Base-by-base conservation (phyloP, 2,113 vertebrate genomes). In the Mugil cephalus region DNA sequence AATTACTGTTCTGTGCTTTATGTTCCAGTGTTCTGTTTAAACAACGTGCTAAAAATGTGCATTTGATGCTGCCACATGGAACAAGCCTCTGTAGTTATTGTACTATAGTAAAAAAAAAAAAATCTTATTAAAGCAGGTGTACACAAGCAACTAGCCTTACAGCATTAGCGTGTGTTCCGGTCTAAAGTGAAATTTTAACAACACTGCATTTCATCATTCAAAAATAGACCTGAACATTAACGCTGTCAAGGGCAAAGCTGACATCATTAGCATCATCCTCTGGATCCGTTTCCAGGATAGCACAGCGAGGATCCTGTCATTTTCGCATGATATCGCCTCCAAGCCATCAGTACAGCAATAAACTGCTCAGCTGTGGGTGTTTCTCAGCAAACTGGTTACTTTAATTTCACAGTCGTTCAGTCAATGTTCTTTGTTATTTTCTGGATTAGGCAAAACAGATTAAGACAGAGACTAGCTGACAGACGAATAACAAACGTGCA, bases 271-370 rank as follows among this genome's bases (percentile, higher is more conserved):
- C 21, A 7, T 45, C 40, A 39, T 10, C 58, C 35, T 55, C 60
- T 69, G 36, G 46, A 58, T 53, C 14, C 40, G 6, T 59, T 64
- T 50, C 11, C 56, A 75, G 30, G 70, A 11, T 12, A 17, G 38
- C 43, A 62, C 60, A 78, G 65, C 56, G n/a, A 58, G 40, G 46
- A 60, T 34, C 67, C 47, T 48, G 61, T 43, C 39, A 55, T 38
- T 71, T 67, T 18, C 40, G 24, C 30, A 47, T 21, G 11, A 9
- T 42, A 35, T 36, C 24, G 40, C 24, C 54, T 62, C 39, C 36
- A 48, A 65, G 54, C 54, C 39, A 45, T 46, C 69, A 17, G 59
- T 14, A 10, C 48, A 45, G 36, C 11, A 43, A 65, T 35, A 30
- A 43, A 30, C 35, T 40, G 19, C 35, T 48, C 60, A 72, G 42